phyloP scores from a whole-genome alignment of 2,113 vertebrate species.

The Saccopteryx leptura region DNA sequence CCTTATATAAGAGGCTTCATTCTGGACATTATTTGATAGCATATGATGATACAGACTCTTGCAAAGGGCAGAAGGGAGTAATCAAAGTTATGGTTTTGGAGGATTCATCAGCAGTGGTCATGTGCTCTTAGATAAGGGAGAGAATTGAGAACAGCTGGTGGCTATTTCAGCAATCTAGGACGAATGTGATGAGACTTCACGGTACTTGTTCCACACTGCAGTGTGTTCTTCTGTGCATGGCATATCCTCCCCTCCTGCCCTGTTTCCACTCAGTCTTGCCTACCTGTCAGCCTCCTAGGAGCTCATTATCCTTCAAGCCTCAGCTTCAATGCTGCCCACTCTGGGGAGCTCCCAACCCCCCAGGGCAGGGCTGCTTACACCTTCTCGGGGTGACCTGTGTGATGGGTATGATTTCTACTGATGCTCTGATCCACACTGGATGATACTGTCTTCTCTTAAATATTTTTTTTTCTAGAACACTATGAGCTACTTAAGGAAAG shows the following conservation, averaged over 20 bases:
- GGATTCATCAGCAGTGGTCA: background rate
- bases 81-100: background rate
- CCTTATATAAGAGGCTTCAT: background rate
- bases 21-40: background rate
- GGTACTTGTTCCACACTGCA: background rate
- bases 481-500: background rate
- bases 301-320: background rate
- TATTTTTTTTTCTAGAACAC: background rate
- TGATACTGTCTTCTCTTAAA: background rate
- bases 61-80: background rate
- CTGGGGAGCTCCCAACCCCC: fast-evolving
- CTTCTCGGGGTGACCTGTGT: fast-evolving
- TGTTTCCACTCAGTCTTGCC: background rate
- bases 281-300: background rate
- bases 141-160: background rate
- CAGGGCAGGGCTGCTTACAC: background rate
- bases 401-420: background rate
- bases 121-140: background rate
- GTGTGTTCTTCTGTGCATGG: background rate
- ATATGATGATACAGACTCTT: background rate
- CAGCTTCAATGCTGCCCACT: background rate
- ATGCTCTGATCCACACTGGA: background rate
- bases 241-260: background rate
- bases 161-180: background rate
- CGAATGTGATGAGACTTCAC: background rate